A percentile compares a stretch with the other conserved stretches of the same genome.
phyloP scores from a whole-genome alignment of 2,113 vertebrate species.

The Tupaia chinensis region DNA sequence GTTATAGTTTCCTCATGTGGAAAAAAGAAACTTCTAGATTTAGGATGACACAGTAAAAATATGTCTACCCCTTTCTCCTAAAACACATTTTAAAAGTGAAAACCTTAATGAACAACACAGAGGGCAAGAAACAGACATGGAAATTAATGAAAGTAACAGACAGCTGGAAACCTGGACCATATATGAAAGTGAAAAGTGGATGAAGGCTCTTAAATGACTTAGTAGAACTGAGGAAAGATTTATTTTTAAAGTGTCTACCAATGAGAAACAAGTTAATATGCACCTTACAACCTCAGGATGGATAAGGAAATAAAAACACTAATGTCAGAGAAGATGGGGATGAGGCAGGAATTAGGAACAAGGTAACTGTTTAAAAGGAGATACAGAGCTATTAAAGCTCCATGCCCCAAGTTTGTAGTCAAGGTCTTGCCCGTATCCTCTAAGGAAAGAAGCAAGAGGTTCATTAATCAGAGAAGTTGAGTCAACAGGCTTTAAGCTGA shows the following conservation, averaged over 20 bases:
- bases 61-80: not conserved
- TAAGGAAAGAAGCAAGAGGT: not conserved
- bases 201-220: not conserved
- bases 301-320: not conserved
- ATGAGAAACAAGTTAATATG: slow-evolving; percentile 10
- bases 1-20: not conserved
- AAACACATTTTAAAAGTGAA: not conserved
- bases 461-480: not conserved
- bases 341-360: not conserved
- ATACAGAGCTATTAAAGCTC: not conserved
- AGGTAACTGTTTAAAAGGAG: not conserved
- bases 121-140: not conserved
- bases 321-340: not conserved
- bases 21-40: slow-evolving; percentile 10
- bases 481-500: not conserved
- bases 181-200: not conserved
- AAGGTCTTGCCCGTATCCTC: not conserved
- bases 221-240: not conserved
- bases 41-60: not conserved
- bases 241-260: not conserved
- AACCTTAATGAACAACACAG: not conserved
- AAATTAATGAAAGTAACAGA: not conserved
- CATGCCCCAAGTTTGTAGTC: not conserved
- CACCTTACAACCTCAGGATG: not conserved
- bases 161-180: not conserved